Base-by-base conservation (phyloP, 2,888 invertebrate species). In the Tenthredo mesomela region DNA sequence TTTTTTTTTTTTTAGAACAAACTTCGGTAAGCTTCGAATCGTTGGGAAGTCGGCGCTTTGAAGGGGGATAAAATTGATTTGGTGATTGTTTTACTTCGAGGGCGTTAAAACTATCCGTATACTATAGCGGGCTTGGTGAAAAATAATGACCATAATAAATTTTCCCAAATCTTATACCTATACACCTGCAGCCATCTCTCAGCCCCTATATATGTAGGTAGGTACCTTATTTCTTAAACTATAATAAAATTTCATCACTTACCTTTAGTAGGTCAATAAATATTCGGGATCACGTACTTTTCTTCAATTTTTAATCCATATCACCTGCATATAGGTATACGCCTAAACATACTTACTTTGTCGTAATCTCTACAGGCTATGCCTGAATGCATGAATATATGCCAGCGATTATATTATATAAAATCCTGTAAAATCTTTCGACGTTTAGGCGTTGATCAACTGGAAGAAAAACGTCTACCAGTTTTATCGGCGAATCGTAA, bases 1-100 rank as follows among this genome's bases (percentile, higher is more conserved):
- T 18, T 47, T 25, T 25, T 75, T 75, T 50, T 75, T 75, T 75
- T 75, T 29, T n/a, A 33, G 29, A 77, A 29, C 43, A 70, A 82
- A 82, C 67, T 82, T 82, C 33, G 67, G 67, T 82, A 82, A 82
- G 82, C 82, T 82, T 54, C 70, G 82, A 82, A 67, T 67, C 70
- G 80, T 77, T 54, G 77, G 18, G 50, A 21, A 40, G n/a, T 50
- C 29, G 29, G 77, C 47, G 21, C 47, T 43, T 73, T 73, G 77
- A 54, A 43, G 61, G 80, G 80, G 80, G 58, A 80, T 80, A 61
- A 80, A 80, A 80, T 80, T 80, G 80, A 61, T 80, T 80, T 61
- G 80, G 80, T 29, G 80, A 80, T 80, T 80, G 80, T 80, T 80
- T 80, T 80, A 80, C 58, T 80, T 80, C 80, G 61, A 54, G 61